phyloP scores from a whole-genome alignment of 2,888 invertebrate genomes.

The Mythimna loreyi region DNA sequence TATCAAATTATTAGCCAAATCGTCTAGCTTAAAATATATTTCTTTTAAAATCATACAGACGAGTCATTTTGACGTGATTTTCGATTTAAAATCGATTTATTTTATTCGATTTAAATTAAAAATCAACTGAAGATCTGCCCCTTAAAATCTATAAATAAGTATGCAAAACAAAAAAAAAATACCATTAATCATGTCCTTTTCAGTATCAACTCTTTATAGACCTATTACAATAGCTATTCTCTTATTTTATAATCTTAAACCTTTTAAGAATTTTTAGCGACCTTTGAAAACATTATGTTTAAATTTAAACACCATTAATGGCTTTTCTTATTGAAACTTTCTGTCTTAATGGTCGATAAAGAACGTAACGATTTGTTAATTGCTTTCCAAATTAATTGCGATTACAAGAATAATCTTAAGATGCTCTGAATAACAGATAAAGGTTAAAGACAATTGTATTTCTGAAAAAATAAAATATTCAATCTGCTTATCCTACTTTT shows the following conservation, averaged over 20 bases:
- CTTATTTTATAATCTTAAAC: constrained; percentile 16
- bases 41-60: too few species aligned
- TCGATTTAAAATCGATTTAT: too few species aligned
- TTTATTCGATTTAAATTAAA: too few species aligned
- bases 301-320: constrained; percentile 37
- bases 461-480: neutral
- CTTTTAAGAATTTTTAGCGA: constrained; percentile 28
- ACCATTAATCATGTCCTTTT: neutral
- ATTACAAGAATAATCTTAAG: constrained; percentile 31
- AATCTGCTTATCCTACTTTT: neutral
- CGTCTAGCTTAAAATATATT: too few species aligned
- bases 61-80: too few species aligned
- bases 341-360: constrained; percentile 52
- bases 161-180: neutral
- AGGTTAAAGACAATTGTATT: neutral
- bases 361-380: constrained; percentile 56
- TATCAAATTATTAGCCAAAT: too few species aligned
- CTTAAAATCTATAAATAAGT: too few species aligned
- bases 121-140: too few species aligned
- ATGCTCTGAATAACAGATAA: constrained; percentile 13
- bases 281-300: constrained; percentile 42
- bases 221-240: neutral
- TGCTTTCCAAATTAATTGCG: constrained; percentile 57
- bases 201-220: neutral
- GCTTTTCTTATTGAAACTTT: constrained; percentile 43